A percentile compares a stretch with the other conserved stretches of the same genome.
Conservation (phyloP, 1,140 invertebrate genomes). For the Lycorma delicatula region DNA sequence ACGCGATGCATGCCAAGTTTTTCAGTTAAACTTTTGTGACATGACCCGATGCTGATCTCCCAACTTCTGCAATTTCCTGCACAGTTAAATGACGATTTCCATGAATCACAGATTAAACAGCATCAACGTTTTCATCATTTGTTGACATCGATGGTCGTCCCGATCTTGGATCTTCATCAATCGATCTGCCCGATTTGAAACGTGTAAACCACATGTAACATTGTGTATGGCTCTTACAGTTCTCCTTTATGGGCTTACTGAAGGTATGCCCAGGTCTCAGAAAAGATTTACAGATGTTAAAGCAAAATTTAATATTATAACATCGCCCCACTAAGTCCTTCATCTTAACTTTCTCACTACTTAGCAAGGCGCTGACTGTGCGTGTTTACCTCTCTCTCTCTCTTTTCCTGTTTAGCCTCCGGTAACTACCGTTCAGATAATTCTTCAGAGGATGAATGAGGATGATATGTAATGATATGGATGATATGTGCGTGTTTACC, state of each 20-base stretch:
- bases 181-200: not conserved
- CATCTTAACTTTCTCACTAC: not conserved
- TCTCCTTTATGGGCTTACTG: not conserved
- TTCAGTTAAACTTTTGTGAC: not conserved
- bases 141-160: not conserved
- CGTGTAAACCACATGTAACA: not conserved
- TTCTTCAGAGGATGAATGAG: too few relatives aligned
- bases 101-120: not conserved
- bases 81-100: not conserved
- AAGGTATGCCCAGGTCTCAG: not conserved
- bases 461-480: too few relatives aligned
- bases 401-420: too few relatives aligned
- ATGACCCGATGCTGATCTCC: not conserved
- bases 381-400: not conserved
- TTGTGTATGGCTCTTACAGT: not conserved
- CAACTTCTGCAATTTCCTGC: not conserved
- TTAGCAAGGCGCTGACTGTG: not conserved
- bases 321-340: not conserved
- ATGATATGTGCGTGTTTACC: too few relatives aligned
- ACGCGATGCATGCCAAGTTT: not conserved
- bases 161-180: not conserved
- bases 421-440: too few relatives aligned
- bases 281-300: not conserved
- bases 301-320: not conserved
- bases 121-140: not conserved